phyloP scores from a whole-genome alignment of 2,797 vertebrate species.

The Chiloscyllium punctatum region DNA sequence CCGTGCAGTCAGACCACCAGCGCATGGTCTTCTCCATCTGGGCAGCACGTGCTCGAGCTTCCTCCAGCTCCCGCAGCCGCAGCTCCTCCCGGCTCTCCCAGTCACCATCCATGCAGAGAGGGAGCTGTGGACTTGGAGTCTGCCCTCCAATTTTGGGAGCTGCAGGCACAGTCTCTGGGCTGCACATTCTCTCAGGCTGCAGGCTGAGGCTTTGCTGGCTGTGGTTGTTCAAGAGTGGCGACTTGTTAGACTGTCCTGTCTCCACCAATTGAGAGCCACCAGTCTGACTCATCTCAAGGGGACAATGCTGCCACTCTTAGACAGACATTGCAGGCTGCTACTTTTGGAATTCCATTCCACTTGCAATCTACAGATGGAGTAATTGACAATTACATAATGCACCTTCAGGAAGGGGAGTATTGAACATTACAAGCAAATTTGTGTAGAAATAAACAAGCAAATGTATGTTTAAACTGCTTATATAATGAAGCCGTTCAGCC shows the following conservation, averaged over 20 bases:
- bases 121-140: conserved; percentile 72
- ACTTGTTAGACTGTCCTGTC: neutral
- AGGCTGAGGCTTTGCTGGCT: conserved; percentile 61
- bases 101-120: conserved; percentile 72
- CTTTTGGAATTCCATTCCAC: neutral
- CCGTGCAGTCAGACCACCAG: conserved; percentile 96
- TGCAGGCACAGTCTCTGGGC: conserved; percentile 68
- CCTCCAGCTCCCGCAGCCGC: conserved; percentile 86
- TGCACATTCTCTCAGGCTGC: conserved; percentile 68
- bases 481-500: neutral
- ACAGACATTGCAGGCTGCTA: neutral
- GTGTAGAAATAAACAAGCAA: neutral
- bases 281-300: conserved; percentile 1
- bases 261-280: neutral
- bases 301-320: neutral
- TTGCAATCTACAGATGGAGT: neutral
- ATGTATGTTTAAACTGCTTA: neutral
- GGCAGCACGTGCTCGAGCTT: conserved; percentile 79
- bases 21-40: conserved; percentile 99
- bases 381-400: neutral
- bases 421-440: neutral
- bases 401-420: too few relatives aligned
- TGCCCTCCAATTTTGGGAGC: conserved; percentile 77
- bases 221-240: neutral
- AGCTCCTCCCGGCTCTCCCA: conserved; percentile 95